These are phyloP conservation scores for Calephelis virginiensis DNA, from an alignment of 1,140 invertebrate species.

Conservation along the genomic window DNA sequence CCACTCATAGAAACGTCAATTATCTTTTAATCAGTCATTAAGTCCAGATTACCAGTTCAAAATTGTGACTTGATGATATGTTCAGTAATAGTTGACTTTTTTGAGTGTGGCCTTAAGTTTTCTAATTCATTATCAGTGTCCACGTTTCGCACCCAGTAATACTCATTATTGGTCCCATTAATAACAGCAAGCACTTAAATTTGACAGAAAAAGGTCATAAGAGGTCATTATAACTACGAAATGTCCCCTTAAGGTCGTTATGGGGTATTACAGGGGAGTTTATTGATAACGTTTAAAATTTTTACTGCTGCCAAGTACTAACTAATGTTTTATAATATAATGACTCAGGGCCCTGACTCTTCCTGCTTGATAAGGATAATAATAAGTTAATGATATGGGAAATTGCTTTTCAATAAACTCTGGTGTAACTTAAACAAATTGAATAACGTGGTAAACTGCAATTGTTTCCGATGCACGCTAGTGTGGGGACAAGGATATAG, in stretches of 20 bases:
- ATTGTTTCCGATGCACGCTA: no score
- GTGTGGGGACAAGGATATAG: no score
- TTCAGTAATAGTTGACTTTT: not conserved
- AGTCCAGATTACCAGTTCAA: no score
- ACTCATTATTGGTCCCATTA: conserved; percentile 11
- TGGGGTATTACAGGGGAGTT: conserved; percentile 14
- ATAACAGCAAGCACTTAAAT: conserved; percentile 18
- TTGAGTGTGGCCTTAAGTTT: not conserved
- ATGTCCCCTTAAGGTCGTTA: conserved; percentile 15
- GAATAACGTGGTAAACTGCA: no score
- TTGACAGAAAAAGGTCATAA: conserved; percentile 17
- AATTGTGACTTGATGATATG: no score
- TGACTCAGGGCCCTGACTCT: no score
- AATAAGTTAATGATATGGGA: not conserved
- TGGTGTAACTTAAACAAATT: no score
- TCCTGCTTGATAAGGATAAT: not conserved
- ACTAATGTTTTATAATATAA: not conserved
- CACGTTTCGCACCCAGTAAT: not conserved
- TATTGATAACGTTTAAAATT: conserved; percentile 18
- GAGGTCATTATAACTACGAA: conserved; percentile 9
- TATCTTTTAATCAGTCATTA: no score
- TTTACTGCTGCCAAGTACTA: conserved; percentile 5
- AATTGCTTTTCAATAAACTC: no score
- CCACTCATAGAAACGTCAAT: no score
- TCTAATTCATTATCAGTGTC: no score